Percentiles rank a stretch among this genome's conserved stretches.
Conservation (phyloP, 1,140 invertebrate species). For the Drosophila funebris region DNA sequence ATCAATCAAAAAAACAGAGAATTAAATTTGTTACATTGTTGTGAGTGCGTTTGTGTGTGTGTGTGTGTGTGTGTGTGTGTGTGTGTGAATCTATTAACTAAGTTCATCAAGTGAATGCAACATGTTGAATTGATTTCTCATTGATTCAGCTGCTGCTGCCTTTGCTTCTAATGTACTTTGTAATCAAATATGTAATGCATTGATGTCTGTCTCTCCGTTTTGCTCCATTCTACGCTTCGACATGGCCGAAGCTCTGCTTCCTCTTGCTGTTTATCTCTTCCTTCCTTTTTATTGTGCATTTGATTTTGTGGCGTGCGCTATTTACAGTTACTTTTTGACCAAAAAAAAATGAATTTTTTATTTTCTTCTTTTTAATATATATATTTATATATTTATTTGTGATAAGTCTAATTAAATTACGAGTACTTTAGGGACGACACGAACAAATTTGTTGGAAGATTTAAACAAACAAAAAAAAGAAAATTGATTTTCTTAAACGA, state of each 20-base stretch:
- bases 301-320: constrained; percentile 25
- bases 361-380: constrained; percentile 20
- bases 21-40: constrained; percentile 14
- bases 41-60: constrained; percentile 5
- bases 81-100: constrained; percentile 22
- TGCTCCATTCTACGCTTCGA: background rate
- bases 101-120: constrained; percentile 13
- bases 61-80: constrained; percentile 7
- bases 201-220: background rate
- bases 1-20: constrained; percentile 14
- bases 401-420: constrained; percentile 25
- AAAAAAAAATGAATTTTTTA: constrained; percentile 11
- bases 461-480: constrained; percentile 2
- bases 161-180: constrained; percentile 4
- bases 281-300: background rate
- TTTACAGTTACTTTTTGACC: constrained; percentile 47
- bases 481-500: constrained; percentile 62
- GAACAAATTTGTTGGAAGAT: constrained; percentile 4
- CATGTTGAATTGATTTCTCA: constrained; percentile 21
- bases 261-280: background rate
- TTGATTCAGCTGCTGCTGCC: background rate
- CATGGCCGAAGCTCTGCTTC: background rate
- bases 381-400: constrained; percentile 11
- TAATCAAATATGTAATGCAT: constrained; percentile 14
- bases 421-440: constrained; percentile 16